Evolutionary conservation across 2,888 invertebrate species (phyloP), one percentile per base, ranked within the genome.

Genomic region (Lasioglossum malachurum): DNA sequence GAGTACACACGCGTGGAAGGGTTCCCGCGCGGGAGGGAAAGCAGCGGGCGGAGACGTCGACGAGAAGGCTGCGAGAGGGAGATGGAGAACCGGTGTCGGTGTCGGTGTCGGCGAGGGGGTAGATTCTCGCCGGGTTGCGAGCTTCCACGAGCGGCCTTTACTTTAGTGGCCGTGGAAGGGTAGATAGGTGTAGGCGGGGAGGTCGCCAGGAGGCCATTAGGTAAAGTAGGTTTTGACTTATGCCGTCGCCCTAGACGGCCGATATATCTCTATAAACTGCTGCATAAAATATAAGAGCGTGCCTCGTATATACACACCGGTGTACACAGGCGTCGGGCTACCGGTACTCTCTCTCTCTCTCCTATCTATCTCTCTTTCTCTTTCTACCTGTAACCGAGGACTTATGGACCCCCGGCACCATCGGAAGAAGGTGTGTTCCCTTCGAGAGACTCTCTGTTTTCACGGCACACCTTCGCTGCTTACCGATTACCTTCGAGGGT

Each of bases 141-240:
- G 89, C 86, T 83, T 82, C 82, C 72, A 78, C 79, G 83, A 80
- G 69, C 84, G 81, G 86, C 83, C 84, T 83, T 87, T 83, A 80
- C 89, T 82, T 88, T 75, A 83, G 84, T 72, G 81, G 80, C 78
- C 60, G 53, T 75, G 73, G 74, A 82, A 75, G 64, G 80, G 78
- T 41, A 60, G 83, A 81, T 72, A 83, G 81, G 75, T n/a, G 72
- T 64, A 44, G 77, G 71, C 69, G 60, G 77, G 84, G 87, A 88
- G 92, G 91, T 91, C 91, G 91, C 92, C 91, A 85, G 92, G 91
- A 91, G 89, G 91, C 94, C 93, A 95, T 94, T 94, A 94, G 93
- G 94, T 91, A 94, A 94, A 95, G 94, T 94, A 94, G 94, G 92
- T 94, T 95, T 94, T 95, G 94, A 94, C 94, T 95, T 94, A 94